Base-by-base conservation (phyloP, 2,888 invertebrate species). In the Ctenicera cuprea region DNA sequence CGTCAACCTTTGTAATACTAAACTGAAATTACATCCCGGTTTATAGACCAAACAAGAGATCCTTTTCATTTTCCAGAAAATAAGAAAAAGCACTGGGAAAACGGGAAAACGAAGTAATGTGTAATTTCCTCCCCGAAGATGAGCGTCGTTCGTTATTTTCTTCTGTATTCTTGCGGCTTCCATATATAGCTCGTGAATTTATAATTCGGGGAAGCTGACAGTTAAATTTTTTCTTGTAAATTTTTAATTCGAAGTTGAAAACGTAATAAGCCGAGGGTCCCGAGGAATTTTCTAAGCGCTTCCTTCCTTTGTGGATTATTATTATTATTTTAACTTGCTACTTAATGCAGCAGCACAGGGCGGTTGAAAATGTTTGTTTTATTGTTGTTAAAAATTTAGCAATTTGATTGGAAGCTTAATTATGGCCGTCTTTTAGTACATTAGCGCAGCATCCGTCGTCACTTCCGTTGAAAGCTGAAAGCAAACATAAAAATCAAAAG, bases 401-500 rank as follows among this genome's bases (percentile, higher is more conserved):
- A n/a, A n/a, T n/a, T n/a, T n/a, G n/a, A n/a, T n/a, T n/a, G n/a
- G n/a, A 5, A n/a, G 54, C 1, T 30, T 59, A 22, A 18, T 68
- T 59, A 68, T 65, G 14, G 38, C 45, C 30, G 43, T 12, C 62
- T 62, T 62, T 8, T 26, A 2, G 18, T 30, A 43, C 68, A 68
- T 68, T 68, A 68, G 20, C 59, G 59, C 18, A 48, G 57, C 43
- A 57, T 66, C 54, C 54, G 54, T 54, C 48, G 33, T 61, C 50
- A 33, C 69, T 64, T 71, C 65, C 57, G 57, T 59, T 48, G 61
- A 57, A 66, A 57, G 59, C 57, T 22, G 30, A 43, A 14, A 37
- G 64, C 57, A 71, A 71, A 71, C 66, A 64, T 63, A 71, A 71
- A 66, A 71, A 71, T 71, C 71, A 64, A 61, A 71, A 71, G 71